A percentile compares a stretch with the other conserved stretches of the same genome.
phyloP scores from a whole-genome alignment of 1,140 invertebrate genomes.

The Homarus americanus region DNA sequence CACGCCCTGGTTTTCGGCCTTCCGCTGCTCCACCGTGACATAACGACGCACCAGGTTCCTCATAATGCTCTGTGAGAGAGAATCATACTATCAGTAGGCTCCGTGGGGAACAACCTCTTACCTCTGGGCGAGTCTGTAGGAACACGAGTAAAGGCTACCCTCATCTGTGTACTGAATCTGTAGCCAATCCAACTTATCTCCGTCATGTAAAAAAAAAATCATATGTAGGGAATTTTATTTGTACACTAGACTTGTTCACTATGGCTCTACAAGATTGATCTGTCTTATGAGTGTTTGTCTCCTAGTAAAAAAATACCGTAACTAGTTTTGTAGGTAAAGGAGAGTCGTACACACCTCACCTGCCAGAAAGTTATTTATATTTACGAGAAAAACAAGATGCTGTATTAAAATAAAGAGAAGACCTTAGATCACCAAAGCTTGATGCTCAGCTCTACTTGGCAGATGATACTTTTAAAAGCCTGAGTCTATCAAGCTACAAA shows the following conservation, averaged over 20 bases:
- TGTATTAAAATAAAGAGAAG: neutral
- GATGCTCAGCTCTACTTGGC: neutral
- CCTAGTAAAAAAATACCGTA: too few relatives aligned
- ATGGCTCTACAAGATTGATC: too few relatives aligned
- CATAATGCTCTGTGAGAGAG: slow-evolving; percentile 89
- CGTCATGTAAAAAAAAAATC: neutral
- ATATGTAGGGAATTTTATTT: too few relatives aligned
- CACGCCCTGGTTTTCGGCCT: slow-evolving; percentile 96
- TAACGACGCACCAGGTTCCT: slow-evolving; percentile 95
- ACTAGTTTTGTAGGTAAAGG: too few relatives aligned
- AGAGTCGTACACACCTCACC: too few relatives aligned
- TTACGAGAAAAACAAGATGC: neutral
- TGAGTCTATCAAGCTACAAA: too few relatives aligned
- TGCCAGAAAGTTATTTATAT: too few relatives aligned
- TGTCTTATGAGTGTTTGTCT: too few relatives aligned
- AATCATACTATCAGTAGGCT: slow-evolving; percentile 8
- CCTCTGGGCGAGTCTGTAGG: neutral
- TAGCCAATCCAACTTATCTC: neutral
- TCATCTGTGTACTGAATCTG: neutral
- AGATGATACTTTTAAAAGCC: too few relatives aligned
- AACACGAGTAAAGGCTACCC: neutral
- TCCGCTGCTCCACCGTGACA: slow-evolving; percentile 96
- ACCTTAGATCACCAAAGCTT: neutral
- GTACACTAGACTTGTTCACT: too few relatives aligned
- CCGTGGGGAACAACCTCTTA: neutral